phyloP scores from a whole-genome alignment of 1,140 invertebrate genomes.

The Zaprionus gabonicus region DNA sequence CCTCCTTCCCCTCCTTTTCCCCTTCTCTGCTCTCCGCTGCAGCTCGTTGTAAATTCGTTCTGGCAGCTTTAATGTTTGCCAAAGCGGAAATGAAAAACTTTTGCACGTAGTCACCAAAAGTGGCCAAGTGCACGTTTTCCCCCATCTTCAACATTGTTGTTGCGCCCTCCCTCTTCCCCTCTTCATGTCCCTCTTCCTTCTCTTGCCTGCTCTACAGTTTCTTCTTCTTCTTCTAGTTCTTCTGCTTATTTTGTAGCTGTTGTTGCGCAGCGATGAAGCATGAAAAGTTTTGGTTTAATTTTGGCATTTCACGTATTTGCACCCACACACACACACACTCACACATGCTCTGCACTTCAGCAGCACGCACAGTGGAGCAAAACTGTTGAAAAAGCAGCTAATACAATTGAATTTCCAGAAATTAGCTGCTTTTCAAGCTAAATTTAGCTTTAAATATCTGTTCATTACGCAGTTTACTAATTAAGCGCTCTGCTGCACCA shows the following conservation, averaged over 20 bases:
- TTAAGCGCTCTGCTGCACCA: constrained; percentile 3
- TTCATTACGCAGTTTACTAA: not conserved
- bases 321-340: constrained; percentile 22
- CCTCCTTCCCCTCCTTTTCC: constrained; percentile 10
- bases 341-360: constrained; percentile 39
- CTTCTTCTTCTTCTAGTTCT: not conserved
- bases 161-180: constrained; percentile 23
- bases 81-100: constrained; percentile 82
- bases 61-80: constrained; percentile 81
- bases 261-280: constrained; percentile 72
- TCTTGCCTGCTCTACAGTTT: not conserved
- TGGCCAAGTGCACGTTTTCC: constrained; percentile 73
- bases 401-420: not conserved
- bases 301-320: constrained; percentile 65
- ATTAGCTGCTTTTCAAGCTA: not conserved
- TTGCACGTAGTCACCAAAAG: constrained; percentile 77
- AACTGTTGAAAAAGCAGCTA: not conserved
- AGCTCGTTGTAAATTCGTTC: constrained; percentile 77
- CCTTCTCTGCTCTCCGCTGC: not conserved
- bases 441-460: not conserved
- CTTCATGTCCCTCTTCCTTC: not conserved
- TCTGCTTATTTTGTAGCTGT: constrained; percentile 36
- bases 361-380: constrained; percentile 17
- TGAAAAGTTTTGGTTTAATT: constrained; percentile 83
- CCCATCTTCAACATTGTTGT: constrained; percentile 22